These are phyloP conservation scores for Enteromius thamalakanensis DNA, from an alignment of 2,797 vertebrate species.

Conservation along the genomic window DNA sequence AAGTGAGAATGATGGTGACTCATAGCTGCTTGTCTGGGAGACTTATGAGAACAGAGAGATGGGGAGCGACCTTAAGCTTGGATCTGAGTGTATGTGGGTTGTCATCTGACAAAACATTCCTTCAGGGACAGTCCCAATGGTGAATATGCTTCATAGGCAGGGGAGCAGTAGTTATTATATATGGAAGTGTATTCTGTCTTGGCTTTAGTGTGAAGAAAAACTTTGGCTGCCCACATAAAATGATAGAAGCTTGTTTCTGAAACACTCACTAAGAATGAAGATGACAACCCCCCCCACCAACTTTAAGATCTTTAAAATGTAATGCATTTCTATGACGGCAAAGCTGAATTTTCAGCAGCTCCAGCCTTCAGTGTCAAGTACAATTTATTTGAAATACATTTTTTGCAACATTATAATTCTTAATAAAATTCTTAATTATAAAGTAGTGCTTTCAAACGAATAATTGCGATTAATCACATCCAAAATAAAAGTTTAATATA, in stretches of 20 bases:
- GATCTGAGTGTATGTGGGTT: neutral
- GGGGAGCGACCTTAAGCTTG: conserved; percentile 12
- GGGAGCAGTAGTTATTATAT: neutral
- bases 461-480: too few species aligned
- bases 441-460: too few species aligned
- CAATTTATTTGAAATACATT: neutral
- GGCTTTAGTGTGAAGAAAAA: neutral
- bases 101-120: neutral
- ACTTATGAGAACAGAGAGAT: conserved; percentile 40
- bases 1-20: conserved; percentile 52
- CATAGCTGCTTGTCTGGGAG: conserved; percentile 49
- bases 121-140: neutral
- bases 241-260: neutral
- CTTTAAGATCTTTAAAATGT: neutral
- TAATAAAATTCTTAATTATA: too few species aligned
- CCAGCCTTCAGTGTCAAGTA: neutral
- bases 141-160: neutral
- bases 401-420: neutral
- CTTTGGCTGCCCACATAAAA: neutral
- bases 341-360: neutral
- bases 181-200: neutral
- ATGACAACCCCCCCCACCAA: neutral
- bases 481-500: too few species aligned
- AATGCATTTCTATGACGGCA: neutral
- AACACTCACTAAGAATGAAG: neutral